Evolutionary conservation across 2,113 vertebrate species (phyloP), one percentile per base, ranked within the genome.

Genomic region (Atlantisia rogersi): DNA sequence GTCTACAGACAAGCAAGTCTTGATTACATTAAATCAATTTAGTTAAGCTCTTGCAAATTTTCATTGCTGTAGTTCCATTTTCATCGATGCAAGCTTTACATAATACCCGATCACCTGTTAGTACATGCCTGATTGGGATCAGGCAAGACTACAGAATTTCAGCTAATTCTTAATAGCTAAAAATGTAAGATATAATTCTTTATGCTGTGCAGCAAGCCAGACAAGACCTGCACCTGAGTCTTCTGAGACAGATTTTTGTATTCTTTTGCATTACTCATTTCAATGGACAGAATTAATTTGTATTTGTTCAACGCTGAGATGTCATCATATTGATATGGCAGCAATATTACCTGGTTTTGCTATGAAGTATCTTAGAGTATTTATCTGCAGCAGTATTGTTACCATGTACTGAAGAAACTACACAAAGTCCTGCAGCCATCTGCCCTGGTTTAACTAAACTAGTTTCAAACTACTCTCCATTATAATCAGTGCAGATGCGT

Each of bases 391-490:
- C 60, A 74, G 62, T 46, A 76, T 48, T 7, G 11, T 78, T 68
- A 52, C 64, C 70, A 85, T 85, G 55, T 35, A 29, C 5, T 26
- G 29, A 89, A 70, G 56, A 88, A 84, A 78, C 59, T 40, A 75
- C 37, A 68, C 18, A 37, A 14, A 79, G 40, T 58, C 70, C 58
- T 89, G 52, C 63, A 89, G 62, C 35, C 83, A 83, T 71, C 81
- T 91, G 86, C 58, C 65, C 52, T 12, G 29, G 39, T 79, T 94
- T 89, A 82, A 79, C 81, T 75, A 70, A 69, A 92, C 50, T 75
- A 77, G 69, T 74, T 91, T 95, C 68, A 87, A 95, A 92, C 88
- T 90, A 71, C 56, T 60, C 26, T 59, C 29, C 74, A 87, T 75
- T 91, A 93, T 88, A 94, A 85, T 68, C 64, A 78, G 29, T 13